Conservation (phyloP, 2,797 vertebrate genomes). For the Sebastes itinus region DNA sequence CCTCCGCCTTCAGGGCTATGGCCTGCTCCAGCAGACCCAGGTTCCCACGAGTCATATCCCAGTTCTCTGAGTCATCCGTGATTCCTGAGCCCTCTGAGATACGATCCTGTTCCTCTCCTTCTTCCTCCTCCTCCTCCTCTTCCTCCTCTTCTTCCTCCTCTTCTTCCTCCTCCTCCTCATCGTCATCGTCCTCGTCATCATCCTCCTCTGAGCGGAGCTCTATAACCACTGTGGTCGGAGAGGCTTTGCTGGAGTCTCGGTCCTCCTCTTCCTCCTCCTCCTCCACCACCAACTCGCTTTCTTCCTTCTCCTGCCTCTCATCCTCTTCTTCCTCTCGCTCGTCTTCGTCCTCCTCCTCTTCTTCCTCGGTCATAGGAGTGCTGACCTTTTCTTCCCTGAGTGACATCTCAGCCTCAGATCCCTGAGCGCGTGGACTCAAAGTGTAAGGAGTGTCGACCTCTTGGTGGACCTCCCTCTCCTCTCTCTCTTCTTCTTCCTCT, state of each 20-base stretch:
- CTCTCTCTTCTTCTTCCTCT: conserved; percentile 44
- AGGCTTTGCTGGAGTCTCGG: conserved; percentile 83
- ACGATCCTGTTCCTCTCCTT: conserved; percentile 81
- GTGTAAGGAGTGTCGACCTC: conserved; percentile 54
- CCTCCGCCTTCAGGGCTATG: conserved; percentile 94
- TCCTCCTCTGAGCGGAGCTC: conserved; percentile 90
- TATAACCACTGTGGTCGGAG: conserved; percentile 88
- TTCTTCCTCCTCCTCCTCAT: conserved; percentile 82
- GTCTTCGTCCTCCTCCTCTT: conserved; percentile 61
- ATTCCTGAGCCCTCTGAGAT: conserved; percentile 88
- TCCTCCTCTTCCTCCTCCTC: conserved; percentile 69
- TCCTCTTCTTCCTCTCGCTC: conserved; percentile 69
- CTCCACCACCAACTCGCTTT: background rate
- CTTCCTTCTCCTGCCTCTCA: background rate
- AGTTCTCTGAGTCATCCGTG: conserved; percentile 94
- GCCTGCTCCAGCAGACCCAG: conserved; percentile 95
- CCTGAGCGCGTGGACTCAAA: conserved; percentile 73
- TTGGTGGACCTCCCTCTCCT: conserved; percentile 51
- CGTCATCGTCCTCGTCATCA: conserved; percentile 83
- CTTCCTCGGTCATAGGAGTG: conserved; percentile 62
- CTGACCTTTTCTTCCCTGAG: conserved; percentile 67
- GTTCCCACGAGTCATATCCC: conserved; percentile 95
- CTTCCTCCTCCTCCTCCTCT: conserved; percentile 83
- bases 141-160: conserved; percentile 84
- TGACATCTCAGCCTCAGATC: conserved; percentile 66